Evolutionary conservation across 2,797 vertebrate species (phyloP).

Genomic region (Lophura swinhoii): DNA sequence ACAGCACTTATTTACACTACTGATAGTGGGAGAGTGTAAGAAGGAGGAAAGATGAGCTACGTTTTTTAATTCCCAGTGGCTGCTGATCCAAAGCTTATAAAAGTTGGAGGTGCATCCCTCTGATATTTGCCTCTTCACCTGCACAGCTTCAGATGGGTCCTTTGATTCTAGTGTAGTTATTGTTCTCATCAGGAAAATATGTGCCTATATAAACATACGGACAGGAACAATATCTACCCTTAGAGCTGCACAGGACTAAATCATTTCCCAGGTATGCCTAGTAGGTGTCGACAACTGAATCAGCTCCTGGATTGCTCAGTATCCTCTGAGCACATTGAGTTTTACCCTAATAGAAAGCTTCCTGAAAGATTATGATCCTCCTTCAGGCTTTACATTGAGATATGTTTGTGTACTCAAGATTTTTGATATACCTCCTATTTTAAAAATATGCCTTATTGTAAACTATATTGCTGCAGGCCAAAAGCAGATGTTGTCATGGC

Average conservation of each 20-base stretch:
- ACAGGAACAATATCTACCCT: background rate
- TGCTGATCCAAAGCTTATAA: background rate
- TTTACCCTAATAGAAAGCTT: background rate
- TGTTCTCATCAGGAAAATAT: background rate
- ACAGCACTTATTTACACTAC: constrained; percentile 36
- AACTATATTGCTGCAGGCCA: fast-evolving
- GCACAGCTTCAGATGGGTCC: background rate
- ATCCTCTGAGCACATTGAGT: background rate
- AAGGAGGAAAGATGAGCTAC: background rate
- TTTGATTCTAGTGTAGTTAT: background rate
- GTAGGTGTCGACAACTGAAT: background rate
- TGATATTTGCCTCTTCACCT: background rate
- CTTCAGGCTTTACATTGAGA: background rate
- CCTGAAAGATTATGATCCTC: background rate
- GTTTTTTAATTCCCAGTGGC: constrained; percentile 2
- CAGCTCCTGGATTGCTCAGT: background rate
- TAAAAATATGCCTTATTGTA: background rate
- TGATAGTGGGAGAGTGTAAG: constrained; percentile 17
- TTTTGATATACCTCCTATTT: background rate
- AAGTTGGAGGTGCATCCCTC: background rate
- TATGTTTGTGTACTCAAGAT: background rate
- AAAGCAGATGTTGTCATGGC: background rate
- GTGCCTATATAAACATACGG: background rate
- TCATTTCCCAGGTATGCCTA: background rate
- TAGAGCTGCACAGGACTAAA: background rate